These are phyloP conservation scores for Dryoscopus gambensis DNA, from an alignment of 2,113 vertebrate species.

Conservation along the genomic window DNA sequence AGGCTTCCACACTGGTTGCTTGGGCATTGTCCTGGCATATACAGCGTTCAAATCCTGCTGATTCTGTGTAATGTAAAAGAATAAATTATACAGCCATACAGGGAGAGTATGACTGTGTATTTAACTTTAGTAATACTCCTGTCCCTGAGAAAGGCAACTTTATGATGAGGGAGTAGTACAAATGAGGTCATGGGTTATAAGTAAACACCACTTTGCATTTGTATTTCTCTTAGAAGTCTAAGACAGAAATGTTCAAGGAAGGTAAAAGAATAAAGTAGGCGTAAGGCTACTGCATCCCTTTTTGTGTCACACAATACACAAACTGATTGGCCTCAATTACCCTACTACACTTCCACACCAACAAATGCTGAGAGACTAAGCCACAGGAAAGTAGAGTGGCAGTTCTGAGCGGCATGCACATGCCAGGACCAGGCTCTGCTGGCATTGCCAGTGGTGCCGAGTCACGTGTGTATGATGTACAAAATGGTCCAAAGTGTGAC, in stretches of 20 bases:
- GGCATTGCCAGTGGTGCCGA: neutral
- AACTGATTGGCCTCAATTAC: neutral
- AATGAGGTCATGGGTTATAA: neutral
- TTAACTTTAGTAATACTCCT: neutral
- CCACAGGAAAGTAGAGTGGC: neutral
- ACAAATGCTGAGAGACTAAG: neutral
- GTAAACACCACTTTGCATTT: neutral
- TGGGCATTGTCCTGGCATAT: neutral
- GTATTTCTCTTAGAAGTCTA: neutral
- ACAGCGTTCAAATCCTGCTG: neutral
- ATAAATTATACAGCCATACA: neutral
- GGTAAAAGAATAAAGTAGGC: neutral
- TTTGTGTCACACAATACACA: neutral
- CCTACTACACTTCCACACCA: neutral
- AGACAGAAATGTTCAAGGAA: neutral
- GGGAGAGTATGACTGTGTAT: neutral
- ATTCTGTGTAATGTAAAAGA: neutral
- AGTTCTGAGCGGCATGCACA: accelerated
- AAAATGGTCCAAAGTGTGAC: neutral
- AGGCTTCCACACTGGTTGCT: neutral
- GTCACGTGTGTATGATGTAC: accelerated
- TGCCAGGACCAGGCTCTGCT: neutral
- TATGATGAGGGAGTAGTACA: neutral
- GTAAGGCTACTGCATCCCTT: neutral
- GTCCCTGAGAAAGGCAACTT: neutral